These are phyloP conservation scores for Ladona fulva DNA, from an alignment of 1,140 invertebrate genomes.

Conservation along the genomic window DNA sequence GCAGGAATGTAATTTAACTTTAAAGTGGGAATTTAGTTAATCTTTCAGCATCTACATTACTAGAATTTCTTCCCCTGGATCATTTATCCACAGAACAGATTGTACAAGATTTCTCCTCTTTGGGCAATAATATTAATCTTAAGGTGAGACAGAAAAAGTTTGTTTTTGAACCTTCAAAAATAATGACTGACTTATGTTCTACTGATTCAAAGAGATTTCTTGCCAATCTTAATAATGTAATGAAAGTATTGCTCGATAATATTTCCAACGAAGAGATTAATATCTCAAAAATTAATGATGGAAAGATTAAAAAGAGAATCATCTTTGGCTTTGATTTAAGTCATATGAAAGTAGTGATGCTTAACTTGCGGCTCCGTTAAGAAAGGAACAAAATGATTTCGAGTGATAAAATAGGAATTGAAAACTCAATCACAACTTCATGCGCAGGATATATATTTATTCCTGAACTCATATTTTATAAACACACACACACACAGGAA, in stretches of 20 bases:
- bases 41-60: neutral
- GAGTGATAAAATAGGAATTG: neutral
- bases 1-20: neutral
- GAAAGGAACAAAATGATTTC: neutral
- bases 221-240: neutral
- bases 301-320: neutral
- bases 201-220: neutral
- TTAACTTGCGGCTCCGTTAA: neutral
- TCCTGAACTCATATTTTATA: constrained; percentile 7
- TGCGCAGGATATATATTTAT: constrained; percentile 7
- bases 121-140: neutral
- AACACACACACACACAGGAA: constrained; percentile 4
- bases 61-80: neutral
- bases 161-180: neutral
- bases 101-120: neutral
- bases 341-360: neutral
- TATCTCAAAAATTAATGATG: neutral
- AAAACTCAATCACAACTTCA: constrained; percentile 7
- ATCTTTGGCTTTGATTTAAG: neutral
- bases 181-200: neutral
- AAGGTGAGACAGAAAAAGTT: neutral
- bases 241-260: neutral
- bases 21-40: neutral
- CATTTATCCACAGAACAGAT: neutral
- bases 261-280: neutral